Base-by-base conservation (phyloP, 2,888 invertebrate species). In the Notodonta ziczac region DNA sequence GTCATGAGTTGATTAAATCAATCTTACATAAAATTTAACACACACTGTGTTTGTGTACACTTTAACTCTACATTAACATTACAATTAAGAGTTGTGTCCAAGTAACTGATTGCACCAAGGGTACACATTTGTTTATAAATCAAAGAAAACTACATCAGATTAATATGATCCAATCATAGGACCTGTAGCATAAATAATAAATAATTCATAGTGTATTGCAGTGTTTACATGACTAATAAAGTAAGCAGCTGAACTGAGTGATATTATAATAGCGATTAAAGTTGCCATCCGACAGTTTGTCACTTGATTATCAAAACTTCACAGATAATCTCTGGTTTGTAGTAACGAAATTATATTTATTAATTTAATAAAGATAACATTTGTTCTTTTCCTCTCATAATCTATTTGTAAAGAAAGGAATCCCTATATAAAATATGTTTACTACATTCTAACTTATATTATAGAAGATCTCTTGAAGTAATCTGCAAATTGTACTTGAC, bases 1-100 rank as follows among this genome's bases (percentile, higher is more conserved):
- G 88, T 91, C 89, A 90, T 90, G 90, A 90, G 89, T 89, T 84
- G 91, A 90, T 92, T 89, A 90, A 91, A 92, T 90, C 92, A 91
- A 90, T 80, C 87, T 87, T 88, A 90, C 84, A 85, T 82, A 87
- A 87, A 90, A 85, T 88, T 67, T 85, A 78, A 84, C 88, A 89
- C 86, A 86, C 81, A 83, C 76, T 73, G 84, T 89, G 86, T 88
- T 86, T 84, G 82, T 85, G 83, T 83, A 85, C 83, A 85, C 82
- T 81, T 80, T 79, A 83, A 83, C 80, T 83, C 84, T 88, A 88
- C 82, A 81, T 80, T 78, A 84, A 78, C 76, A 81, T 80, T 77
- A 78, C 72, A 84, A 82, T 82, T 82, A 84, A 82, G 81, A 76
- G 73, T 84, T 83, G 81, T 71, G 69, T 74, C 81, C 77, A 77